phyloP scores from a whole-genome alignment of 2,113 vertebrate genomes.

The Tyrannus savana region DNA sequence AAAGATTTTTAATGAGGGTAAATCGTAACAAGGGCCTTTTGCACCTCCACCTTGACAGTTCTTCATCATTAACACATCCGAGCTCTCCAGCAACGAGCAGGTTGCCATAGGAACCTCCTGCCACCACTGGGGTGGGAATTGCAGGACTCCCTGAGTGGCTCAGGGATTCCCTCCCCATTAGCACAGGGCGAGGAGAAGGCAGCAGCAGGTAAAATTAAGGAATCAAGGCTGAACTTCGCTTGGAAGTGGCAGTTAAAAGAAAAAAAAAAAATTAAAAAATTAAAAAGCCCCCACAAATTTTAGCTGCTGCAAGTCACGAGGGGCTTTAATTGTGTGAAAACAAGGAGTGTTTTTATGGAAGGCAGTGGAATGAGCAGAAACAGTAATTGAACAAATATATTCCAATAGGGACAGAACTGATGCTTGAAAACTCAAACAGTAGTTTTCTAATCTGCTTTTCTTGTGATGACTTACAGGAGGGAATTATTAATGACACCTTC shows the following conservation, averaged over 20 bases:
- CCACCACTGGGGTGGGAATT: neutral
- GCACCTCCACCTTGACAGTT: neutral
- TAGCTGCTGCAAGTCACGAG: neutral
- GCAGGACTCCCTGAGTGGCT: neutral
- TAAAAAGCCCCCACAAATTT: neutral
- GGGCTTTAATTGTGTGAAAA: neutral
- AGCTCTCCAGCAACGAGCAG: neutral
- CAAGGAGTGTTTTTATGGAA: neutral
- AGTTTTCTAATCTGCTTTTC: neutral
- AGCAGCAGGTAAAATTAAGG: neutral
- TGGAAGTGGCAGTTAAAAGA: neutral
- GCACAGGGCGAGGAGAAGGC: neutral
- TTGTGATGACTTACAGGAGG: neutral
- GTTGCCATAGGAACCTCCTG: slow-evolving; percentile 29
- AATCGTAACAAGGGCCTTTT: neutral
- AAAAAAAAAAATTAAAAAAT: neutral
- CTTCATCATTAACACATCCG: neutral
- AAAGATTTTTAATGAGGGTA: neutral
- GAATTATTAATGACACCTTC: neutral
- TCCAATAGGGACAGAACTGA: neutral
- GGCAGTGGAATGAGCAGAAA: neutral
- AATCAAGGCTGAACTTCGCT: neutral
- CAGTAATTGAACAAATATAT: neutral
- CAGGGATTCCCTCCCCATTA: slow-evolving; percentile 44
- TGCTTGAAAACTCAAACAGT: neutral